Evolutionary conservation across 1,140 invertebrate genomes (phyloP).

Genomic region (Penaeus vannamei): DNA sequence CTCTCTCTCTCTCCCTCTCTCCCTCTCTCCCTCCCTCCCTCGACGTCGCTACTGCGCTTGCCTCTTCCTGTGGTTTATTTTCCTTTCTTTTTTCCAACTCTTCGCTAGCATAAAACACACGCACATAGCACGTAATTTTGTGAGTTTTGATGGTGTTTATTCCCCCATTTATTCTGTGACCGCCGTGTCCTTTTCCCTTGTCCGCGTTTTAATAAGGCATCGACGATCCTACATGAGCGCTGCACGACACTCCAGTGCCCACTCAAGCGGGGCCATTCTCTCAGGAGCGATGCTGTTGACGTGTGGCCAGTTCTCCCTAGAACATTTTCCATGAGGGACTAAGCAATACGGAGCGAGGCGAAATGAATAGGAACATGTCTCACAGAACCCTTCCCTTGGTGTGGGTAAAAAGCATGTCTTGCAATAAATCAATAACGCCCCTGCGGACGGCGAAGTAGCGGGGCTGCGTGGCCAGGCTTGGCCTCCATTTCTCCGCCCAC

Average conservation of each 20-base stretch:
- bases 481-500: conserved; percentile 52
- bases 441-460: neutral
- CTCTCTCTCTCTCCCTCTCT: conserved; percentile 21
- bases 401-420: conserved; percentile 59
- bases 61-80: neutral
- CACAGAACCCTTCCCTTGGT: conserved; percentile 48
- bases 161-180: neutral
- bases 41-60: neutral
- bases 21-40: neutral
- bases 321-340: conserved; percentile 13
- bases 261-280: neutral
- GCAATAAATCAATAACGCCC: conserved; percentile 63
- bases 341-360: conserved; percentile 47
- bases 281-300: neutral
- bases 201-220: neutral
- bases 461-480: neutral
- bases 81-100: neutral
- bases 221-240: neutral
- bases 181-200: neutral
- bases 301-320: too few species aligned
- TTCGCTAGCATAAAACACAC: too few species aligned
- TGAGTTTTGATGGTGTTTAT: too few species aligned
- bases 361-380: conserved; percentile 60
- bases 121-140: too few species aligned
- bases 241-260: neutral